Evolutionary conservation across 2,888 invertebrate genomes (phyloP).

Genomic region (Phortica okadai): DNA sequence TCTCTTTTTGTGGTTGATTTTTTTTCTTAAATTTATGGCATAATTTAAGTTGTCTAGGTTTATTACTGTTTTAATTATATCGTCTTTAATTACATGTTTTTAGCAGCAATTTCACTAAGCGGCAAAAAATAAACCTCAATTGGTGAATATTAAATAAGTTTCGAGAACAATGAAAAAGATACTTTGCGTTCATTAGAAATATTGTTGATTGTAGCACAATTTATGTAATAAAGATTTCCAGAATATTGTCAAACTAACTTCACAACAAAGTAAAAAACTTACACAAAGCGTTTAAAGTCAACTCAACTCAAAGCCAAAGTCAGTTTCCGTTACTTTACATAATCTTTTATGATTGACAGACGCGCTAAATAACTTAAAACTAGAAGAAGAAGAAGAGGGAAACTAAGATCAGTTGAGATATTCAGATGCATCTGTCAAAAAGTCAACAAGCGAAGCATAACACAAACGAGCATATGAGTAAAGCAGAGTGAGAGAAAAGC

Average conservation of each 20-base stretch:
- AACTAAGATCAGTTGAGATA: no score
- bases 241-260: no score
- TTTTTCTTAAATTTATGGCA: background rate
- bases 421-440: conserved; percentile 19
- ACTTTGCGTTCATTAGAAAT: no score
- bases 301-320: no score
- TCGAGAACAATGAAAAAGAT: no score
- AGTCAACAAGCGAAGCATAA: conserved; percentile 18
- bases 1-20: background rate
- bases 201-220: no score
- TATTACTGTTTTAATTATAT: background rate
- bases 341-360: no score
- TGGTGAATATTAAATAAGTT: no score
- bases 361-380: background rate
- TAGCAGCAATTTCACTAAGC: background rate
- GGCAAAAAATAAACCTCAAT: background rate
- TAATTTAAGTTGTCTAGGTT: background rate
- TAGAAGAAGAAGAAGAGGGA: background rate
- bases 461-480: conserved; percentile 3
- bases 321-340: no score
- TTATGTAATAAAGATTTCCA: no score
- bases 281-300: no score
- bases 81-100: background rate
- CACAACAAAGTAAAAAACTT: no score
- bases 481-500: background rate